These are phyloP conservation scores for Drosophila subsilvestris DNA, from an alignment of 2,888 invertebrate genomes.

Conservation along the genomic window DNA sequence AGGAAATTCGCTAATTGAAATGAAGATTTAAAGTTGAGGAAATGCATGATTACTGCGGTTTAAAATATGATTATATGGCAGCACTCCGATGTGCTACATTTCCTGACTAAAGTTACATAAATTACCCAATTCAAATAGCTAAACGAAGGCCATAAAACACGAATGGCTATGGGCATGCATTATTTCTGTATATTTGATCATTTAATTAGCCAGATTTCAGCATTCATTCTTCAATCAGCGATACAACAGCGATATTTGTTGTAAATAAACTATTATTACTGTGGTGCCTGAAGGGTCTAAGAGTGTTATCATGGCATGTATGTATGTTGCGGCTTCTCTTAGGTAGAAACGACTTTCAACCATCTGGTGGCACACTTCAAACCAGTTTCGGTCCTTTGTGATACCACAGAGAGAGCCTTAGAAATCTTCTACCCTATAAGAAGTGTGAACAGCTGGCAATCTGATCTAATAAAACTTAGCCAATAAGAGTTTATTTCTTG, in stretches of 20 bases:
- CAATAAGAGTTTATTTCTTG: neutral
- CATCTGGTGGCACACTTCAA: neutral
- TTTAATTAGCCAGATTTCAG: neutral
- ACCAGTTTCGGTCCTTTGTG: neutral
- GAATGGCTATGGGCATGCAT: neutral
- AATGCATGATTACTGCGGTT: neutral
- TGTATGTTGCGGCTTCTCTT: neutral
- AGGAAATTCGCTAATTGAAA: neutral
- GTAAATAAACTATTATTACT: no score
- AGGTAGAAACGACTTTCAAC: neutral
- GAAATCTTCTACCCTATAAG: neutral
- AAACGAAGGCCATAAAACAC: neutral
- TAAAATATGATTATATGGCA: conserved; percentile 1
- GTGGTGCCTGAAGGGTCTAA: neutral
- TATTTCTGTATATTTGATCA: neutral
- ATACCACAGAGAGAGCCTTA: neutral
- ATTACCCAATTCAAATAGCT: neutral
- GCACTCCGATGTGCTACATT: neutral
- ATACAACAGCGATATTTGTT: no score
- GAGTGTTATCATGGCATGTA: neutral
- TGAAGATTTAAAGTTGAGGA: neutral
- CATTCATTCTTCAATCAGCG: neutral
- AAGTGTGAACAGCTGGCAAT: neutral
- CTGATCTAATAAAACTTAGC: neutral
- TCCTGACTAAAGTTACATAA: neutral